Evolutionary conservation across 2,113 vertebrate genomes (phyloP), one percentile per base, ranked within the genome.

Genomic region (Thalassarche chlororhynchos): DNA sequence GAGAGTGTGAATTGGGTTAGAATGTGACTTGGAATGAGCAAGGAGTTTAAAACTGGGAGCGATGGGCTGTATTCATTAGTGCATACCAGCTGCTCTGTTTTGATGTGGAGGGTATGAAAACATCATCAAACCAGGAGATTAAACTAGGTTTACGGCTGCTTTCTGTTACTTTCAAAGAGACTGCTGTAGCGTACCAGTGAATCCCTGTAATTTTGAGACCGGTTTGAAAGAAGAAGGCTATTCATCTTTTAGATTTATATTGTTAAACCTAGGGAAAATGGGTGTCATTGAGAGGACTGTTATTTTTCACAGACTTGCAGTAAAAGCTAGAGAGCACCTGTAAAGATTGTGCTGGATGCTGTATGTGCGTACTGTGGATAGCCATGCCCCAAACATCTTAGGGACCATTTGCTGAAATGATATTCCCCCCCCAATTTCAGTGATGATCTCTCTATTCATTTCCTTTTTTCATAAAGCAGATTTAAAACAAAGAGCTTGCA

Each of bases 211-310:
- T 89, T 89, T 69, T 72, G 64, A 84, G 47, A 18, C 31, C 28
- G 7, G 8, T 89, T 87, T 79, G 42, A 38, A 87, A 89, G 57
- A 55, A 25, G 17, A 78, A 61, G 69, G 34, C 31, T 23, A 40
- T 89, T 92, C 7, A 34, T 87, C 60, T 80, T 93, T 71, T 49
- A 75, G 65, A 75, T 75, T 58, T 89, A 75, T 71, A 92, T 96
- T 84, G 17, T 84, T 79, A 92, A 92, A 84, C 18, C 18, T 28
- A 12, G 47, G 46, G 34, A 76, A 95, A 95, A 87, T 71, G 19
- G 5, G 34, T 95, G 72, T 36, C 11, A 15, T 57, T 65, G 72
- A 61, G 58, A 74, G 52, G 26, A 58, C 8, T 64, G 2, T 77
- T 86, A 62, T 85, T 76, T 96, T 90, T 83, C 57, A 34, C 42